Evolutionary conservation across 2,113 vertebrate genomes (phyloP).

Genomic region (Anoura caudifer): DNA sequence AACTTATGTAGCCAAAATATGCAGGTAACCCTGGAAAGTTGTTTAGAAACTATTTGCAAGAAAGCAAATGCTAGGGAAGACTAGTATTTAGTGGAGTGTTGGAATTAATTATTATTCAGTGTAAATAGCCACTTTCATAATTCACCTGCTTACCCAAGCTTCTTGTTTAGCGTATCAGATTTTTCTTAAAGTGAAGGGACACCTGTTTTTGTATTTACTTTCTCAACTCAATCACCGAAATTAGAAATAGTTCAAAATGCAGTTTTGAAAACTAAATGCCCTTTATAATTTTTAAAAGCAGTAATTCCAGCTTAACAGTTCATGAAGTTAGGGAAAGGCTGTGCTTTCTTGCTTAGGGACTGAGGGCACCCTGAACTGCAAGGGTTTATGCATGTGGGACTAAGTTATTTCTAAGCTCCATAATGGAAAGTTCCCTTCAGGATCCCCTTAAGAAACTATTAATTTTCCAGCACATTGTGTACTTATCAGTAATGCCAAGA

Average conservation of each 20-base stretch:
- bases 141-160: background rate
- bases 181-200: slow-evolving; percentile 19
- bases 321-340: background rate
- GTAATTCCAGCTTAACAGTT: background rate
- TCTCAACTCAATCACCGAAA: background rate
- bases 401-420: slow-evolving; percentile 61
- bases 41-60: background rate
- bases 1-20: background rate
- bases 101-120: background rate
- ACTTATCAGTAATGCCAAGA: slow-evolving; percentile 55
- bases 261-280: background rate
- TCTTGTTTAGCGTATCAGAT: background rate
- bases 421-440: slow-evolving; percentile 63
- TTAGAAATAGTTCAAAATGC: slow-evolving; percentile 1
- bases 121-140: background rate
- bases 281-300: slow-evolving; percentile 22
- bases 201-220: background rate
- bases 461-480: slow-evolving; percentile 63
- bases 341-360: slow-evolving; percentile 26
- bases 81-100: background rate
- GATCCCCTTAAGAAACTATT: slow-evolving; percentile 65
- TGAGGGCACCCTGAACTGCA: background rate
- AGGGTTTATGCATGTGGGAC: slow-evolving; percentile 52
- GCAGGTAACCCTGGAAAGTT: background rate
- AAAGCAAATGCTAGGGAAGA: background rate